Evolutionary conservation across 2,888 invertebrate species (phyloP), one percentile per base, ranked within the genome.

Genomic region (Temnothorax unifasciatus): DNA sequence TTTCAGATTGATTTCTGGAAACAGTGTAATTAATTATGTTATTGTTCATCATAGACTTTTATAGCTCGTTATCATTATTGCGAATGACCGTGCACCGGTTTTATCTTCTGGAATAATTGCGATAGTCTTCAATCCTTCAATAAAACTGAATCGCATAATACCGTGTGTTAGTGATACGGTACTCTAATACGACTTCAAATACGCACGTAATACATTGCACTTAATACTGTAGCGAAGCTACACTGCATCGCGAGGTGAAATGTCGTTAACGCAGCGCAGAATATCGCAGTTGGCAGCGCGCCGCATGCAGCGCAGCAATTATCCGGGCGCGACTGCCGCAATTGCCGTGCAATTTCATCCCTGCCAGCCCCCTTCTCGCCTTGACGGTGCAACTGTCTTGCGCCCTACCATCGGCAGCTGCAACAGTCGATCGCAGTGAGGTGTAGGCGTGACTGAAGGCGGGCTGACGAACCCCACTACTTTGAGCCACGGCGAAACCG

Each of bases 361-460:
- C 57, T 68, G 47, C 29, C 66, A 11, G 15, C 9, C 38, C 4
- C 38, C 61, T 61, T 29, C 21, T 1, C 57, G n/a, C n/a, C 15
- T 5, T 6, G 44, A 25, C 41, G 38, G 18, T 77, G 38, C 82
- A 82, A 76, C 63, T 29, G 50, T 25, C 25, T 44, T 41, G 44
- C 41, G 34, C 61, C 59, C 61, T 77, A 63, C 52, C 63, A 77
- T 44, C 63, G 29, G 82, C 82, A 82, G 76, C 77, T 76, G 82
- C 52, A 63, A 25, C 79, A 85, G 83, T 84, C 64, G 77, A 84
- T 83, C 47, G 18, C 11, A 59, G 84, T 75, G 79, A 81, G 88
- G 87, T 76, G 87, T 92, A 90, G 93, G 93, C 93, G 93, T 91
- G 90, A 82, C 91, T 77, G 89, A 86, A 90, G 92, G 92, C 87